Percentiles rank a stretch among this genome's conserved stretches.
Evolutionary conservation across 2,888 invertebrate genomes (phyloP).

Genomic region (Isoperla grammatica): DNA sequence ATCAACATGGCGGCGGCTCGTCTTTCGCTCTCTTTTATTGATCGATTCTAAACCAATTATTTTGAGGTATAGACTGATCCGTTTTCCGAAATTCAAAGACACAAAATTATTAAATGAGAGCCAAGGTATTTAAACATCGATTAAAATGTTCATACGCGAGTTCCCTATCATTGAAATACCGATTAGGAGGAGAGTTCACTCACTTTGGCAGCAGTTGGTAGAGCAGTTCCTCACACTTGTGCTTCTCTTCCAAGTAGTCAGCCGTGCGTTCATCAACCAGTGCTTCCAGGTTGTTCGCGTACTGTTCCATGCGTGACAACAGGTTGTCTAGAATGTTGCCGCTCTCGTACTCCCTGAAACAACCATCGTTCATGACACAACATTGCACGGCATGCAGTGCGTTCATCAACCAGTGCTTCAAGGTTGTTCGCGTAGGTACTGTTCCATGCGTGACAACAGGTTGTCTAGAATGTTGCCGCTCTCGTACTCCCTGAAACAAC

Average conservation of each 20-base stretch:
- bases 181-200: too few relatives aligned
- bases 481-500: conserved; percentile 67
- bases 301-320: conserved; percentile 96
- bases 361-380: conserved; percentile 27
- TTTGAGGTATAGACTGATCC: too few relatives aligned
- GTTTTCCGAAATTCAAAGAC: too few relatives aligned
- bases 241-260: conserved; percentile 96
- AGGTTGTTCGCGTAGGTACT: conserved; percentile 97
- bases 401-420: conserved; percentile 90
- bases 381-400: conserved; percentile 60
- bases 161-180: too few relatives aligned
- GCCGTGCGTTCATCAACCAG: conserved; percentile 94
- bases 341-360: conserved; percentile 75
- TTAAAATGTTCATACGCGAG: too few relatives aligned
- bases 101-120: too few relatives aligned
- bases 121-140: too few relatives aligned
- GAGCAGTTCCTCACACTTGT: conserved; percentile 93
- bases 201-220: conserved; percentile 94
- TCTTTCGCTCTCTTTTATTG: too few relatives aligned
- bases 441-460: conserved; percentile 94
- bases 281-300: conserved; percentile 96
- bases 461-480: conserved; percentile 94
- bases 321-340: conserved; percentile 94
- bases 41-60: too few relatives aligned
- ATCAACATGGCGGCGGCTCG: too few relatives aligned